Base-by-base conservation (phyloP, 1,140 invertebrate species). In the Papilio aristodemus region DNA sequence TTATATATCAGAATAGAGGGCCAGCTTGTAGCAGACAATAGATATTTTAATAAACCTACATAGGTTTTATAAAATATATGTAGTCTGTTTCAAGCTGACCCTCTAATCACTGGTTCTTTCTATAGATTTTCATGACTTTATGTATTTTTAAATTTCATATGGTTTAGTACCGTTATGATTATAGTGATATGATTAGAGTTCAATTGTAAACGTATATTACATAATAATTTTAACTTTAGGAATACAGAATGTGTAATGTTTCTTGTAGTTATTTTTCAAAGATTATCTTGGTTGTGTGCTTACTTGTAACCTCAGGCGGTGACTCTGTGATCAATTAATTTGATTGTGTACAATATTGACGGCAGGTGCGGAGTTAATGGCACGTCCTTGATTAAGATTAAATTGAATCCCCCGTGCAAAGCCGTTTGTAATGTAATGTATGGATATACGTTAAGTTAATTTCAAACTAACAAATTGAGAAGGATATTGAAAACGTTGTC, bases 301-400 rank as follows among this genome's bases (percentile, higher is more conserved):
- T 39, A 39, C 46, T 54, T 54, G 9, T 54, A 13, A 22, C 46
- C 19, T 54, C 19, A 13, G 4, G 4, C 19, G 10, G 19, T 54
- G 46, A 54, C 46, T 54, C 14, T 14, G 46, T 54, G 46, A 54
- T 54, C 46, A 54, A 54, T 54, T 54, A 54, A 54, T 54, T 54
- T 54, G 46, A 54, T 54, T 54, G 17, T 54, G 19, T 54, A 54
- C 46, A 54, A 54, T 54, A 54, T 54, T 54, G 46, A 54, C 22
- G 46, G 46, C 46, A 54, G 46, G 46, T 54, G 46, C 46, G 46
- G 46, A 54, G 46, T 54, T 54, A 54, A 54, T 54, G 46, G 19
- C 19, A 22, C 46, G 19, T 54, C 46, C 19, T 54, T 54, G 46
- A 22, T 54, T 54, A 54, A 54, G 46, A 54, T 54, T 54, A 54